A percentile compares a stretch with the other conserved stretches of the same genome.
Evolutionary conservation across 2,113 vertebrate species (phyloP).

Genomic region (Epinephelus lanceolatus): DNA sequence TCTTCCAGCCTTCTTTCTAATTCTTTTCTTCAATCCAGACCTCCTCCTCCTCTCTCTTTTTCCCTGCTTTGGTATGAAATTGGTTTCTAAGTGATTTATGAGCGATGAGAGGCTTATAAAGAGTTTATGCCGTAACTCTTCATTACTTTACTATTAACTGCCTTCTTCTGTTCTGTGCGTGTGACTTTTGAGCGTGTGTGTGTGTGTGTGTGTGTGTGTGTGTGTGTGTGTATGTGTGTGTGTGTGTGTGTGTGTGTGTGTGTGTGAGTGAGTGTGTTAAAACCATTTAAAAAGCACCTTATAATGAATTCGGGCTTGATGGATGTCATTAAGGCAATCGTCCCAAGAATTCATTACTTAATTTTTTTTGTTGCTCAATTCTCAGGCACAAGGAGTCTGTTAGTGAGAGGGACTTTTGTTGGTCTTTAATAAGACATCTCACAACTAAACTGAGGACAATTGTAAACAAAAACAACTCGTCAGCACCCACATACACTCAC

Average conservation of each 20-base stretch:
- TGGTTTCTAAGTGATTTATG: constrained; percentile 65
- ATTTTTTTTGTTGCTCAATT: constrained; percentile 6
- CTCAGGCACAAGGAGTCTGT: not conserved
- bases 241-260: constrained; percentile 23
- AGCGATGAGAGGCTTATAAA: constrained; percentile 55
- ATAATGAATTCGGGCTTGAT: constrained; percentile 43
- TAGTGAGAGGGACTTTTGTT: not conserved
- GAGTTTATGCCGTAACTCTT: constrained; percentile 66
- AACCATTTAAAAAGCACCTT: constrained; percentile 43
- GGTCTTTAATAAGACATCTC: constrained; percentile 22
- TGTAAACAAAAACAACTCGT: constrained; percentile 8
- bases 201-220: constrained; percentile 20
- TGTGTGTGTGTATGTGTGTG: constrained; percentile 1
- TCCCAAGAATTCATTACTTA: constrained; percentile 33
- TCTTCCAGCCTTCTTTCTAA: not conserved
- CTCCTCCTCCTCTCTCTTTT: constrained; percentile 9
- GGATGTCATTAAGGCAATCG: constrained; percentile 47
- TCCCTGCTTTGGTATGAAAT: constrained; percentile 55
- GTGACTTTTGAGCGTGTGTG: constrained; percentile 23
- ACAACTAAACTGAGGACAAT: not conserved
- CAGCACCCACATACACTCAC: constrained; percentile 51
- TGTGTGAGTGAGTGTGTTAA: constrained; percentile 22
- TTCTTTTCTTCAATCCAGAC: constrained; percentile 6
- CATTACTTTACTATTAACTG: constrained; percentile 63
- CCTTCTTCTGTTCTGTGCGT: constrained; percentile 43